phyloP scores from a whole-genome alignment of 2,797 vertebrate species.

The Eulemur coronatus region DNA sequence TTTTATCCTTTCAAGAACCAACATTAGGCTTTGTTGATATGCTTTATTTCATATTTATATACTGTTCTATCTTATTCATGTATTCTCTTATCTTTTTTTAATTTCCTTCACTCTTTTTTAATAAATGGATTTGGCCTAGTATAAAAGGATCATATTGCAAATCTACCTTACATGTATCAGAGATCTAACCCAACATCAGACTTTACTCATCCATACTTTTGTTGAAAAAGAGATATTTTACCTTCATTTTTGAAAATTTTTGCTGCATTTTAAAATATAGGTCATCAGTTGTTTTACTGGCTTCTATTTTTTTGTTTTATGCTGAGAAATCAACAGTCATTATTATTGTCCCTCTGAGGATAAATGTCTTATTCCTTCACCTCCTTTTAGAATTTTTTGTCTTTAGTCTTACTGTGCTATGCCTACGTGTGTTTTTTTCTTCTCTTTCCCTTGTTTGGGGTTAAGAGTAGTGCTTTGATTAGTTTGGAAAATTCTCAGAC shows the following conservation, averaged over 20 bases:
- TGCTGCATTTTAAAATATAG: not conserved
- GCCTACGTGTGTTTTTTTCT: not conserved
- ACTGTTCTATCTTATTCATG: not conserved
- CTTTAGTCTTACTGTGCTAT: not conserved
- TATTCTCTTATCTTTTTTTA: not conserved
- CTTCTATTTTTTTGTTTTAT: not conserved
- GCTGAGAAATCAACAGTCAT: not conserved
- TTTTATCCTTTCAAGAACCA: not conserved
- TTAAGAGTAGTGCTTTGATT: not conserved
- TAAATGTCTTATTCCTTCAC: not conserved
- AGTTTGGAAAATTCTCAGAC: not conserved
- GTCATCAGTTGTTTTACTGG: not conserved
- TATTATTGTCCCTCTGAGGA: not conserved
- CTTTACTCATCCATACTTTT: not conserved
- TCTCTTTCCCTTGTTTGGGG: not conserved
- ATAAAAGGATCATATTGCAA: not conserved
- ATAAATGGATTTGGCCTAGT: not conserved
- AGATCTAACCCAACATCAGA: not conserved
- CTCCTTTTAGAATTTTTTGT: not conserved
- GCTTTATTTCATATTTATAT: not conserved
- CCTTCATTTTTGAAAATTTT: not conserved
- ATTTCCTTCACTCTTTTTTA: not conserved
- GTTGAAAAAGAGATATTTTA: not conserved
- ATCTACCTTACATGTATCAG: not conserved
- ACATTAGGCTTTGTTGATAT: not conserved